Evolutionary conservation across 2,888 invertebrate species (phyloP), one percentile per base, ranked within the genome.

Genomic region (Lithophane ornitopus): DNA sequence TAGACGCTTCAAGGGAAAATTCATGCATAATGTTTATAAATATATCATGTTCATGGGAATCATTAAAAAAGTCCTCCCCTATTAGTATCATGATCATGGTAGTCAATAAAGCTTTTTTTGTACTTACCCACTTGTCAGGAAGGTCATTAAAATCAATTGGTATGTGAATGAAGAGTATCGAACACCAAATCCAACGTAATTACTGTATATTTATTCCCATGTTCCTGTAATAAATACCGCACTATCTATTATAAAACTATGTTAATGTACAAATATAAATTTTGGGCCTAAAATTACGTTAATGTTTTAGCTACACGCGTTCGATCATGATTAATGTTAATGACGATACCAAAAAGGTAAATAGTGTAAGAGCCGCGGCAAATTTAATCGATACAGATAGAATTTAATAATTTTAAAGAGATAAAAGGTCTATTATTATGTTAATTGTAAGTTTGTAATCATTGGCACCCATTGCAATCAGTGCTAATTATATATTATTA

Each of bases 401-500:
- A n/a, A n/a, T n/a, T n/a, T n/a, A 39, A 75, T 68, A 56, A 46
- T 76, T 80, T 68, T n/a, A 49, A 52, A 71, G n/a, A 54, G 19
- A 59, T 71, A 81, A 75, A 77, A 77, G 76, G 70, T 69, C 81
- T 80, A 84, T 88, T 86, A 87, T 85, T 84, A 89, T 89, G 88
- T 79, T 84, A 89, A 92, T 90, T 81, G 74, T 69, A 70, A 78
- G 76, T 88, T 87, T 89, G 85, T 88, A 90, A 91, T 88, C 77
- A 82, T 89, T 90, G 82, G 90, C 89, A 89, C 90, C 89, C 85
- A 74, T 84, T 84, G 83, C 85, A 85, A 82, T 90, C 88, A 89
- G 88, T 85, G 86, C 81, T 90, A 91, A 92, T 93, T 93, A 90
- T 88, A 87, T 87, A 87, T 81, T 88, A 85, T 86, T 91, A 76